Conservation (phyloP, 2,113 vertebrate genomes). For the Dromiciops gliroides region DNA sequence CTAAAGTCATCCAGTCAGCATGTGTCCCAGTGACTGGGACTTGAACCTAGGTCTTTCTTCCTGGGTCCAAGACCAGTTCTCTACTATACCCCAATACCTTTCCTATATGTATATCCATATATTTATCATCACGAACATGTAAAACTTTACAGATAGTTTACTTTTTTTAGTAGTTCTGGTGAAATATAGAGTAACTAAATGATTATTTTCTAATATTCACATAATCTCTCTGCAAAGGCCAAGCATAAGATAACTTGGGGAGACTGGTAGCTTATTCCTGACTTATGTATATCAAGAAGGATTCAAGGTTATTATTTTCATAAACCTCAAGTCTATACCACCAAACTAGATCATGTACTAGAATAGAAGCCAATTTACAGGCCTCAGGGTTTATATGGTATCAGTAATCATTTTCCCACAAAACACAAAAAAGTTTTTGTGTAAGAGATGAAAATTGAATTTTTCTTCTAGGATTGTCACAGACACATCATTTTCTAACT, state of each 20-base stretch:
- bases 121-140: slow-evolving; percentile 35
- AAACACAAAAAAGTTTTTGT: slow-evolving; percentile 27
- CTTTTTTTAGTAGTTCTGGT: slow-evolving; percentile 39
- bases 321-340: slow-evolving; percentile 7
- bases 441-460: not conserved
- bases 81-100: not conserved
- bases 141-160: slow-evolving; percentile 48
- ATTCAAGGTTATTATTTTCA: slow-evolving; percentile 23
- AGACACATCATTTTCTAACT: not conserved
- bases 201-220: not conserved
- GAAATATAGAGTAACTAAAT: slow-evolving; percentile 42
- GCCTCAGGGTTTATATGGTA: not conserved
- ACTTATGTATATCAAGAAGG: slow-evolving; percentile 4
- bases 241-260: slow-evolving; percentile 14
- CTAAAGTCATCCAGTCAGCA: not conserved
- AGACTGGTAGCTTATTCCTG: slow-evolving; percentile 32
- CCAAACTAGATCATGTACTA: not conserved
- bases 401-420: slow-evolving; percentile 14
- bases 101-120: not conserved
- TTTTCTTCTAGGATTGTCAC: not conserved
- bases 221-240: not conserved
- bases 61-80: not conserved
- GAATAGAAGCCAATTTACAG: slow-evolving; percentile 8
- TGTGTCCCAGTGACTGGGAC: not conserved
- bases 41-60: not conserved